phyloP scores from a whole-genome alignment of 2,797 vertebrate genomes.

The Manis crassicaudata region DNA sequence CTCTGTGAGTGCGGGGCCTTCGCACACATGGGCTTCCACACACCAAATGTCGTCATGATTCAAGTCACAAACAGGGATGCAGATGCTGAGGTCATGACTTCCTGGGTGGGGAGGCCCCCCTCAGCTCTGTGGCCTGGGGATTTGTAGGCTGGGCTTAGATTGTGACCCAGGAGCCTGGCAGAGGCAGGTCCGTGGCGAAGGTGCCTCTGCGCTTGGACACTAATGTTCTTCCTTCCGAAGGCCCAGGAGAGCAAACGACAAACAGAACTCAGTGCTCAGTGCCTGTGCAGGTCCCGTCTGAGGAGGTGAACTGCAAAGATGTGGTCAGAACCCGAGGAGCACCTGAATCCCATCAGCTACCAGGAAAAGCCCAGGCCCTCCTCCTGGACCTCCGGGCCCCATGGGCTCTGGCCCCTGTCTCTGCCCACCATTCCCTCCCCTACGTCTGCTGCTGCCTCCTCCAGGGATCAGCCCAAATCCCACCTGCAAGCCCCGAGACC shows the following conservation, averaged over 20 bases:
- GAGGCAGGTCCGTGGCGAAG: background rate
- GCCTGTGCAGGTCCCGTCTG: background rate
- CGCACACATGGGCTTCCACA: background rate
- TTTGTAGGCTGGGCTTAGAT: background rate
- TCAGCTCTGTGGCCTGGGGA: background rate
- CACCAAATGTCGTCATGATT: background rate
- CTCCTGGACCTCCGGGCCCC: background rate
- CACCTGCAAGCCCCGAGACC: background rate
- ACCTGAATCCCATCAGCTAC: background rate
- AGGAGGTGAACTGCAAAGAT: background rate
- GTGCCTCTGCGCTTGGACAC: background rate
- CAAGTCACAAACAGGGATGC: background rate
- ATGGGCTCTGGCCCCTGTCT: background rate
- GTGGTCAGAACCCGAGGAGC: background rate
- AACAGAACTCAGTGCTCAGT: background rate
- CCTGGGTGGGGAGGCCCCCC: background rate
- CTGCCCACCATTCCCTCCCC: background rate
- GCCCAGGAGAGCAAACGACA: too few relatives aligned
- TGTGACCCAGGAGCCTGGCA: background rate
- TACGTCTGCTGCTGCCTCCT: background rate
- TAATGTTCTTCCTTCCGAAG: background rate
- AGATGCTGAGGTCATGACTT: background rate
- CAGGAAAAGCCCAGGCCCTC: background rate
- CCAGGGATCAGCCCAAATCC: background rate
- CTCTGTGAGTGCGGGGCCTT: background rate